phyloP scores from a whole-genome alignment of 1,140 invertebrate genomes.

The Ylistrum balloti region DNA sequence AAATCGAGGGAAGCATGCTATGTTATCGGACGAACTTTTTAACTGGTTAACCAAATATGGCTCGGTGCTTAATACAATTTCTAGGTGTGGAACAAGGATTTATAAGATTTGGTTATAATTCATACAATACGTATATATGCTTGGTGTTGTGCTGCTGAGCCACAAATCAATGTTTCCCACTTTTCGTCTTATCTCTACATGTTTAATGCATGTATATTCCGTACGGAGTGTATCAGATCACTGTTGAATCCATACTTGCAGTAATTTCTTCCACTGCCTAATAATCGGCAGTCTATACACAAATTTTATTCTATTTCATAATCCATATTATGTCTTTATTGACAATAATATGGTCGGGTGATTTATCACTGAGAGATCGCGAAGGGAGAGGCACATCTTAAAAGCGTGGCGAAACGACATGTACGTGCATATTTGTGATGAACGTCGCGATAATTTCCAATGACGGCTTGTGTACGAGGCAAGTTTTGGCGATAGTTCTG shows the following conservation, averaged over 20 bases:
- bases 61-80: not conserved
- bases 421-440: conserved; percentile 15
- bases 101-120: not conserved
- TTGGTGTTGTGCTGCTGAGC: not conserved
- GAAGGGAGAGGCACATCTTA: not conserved
- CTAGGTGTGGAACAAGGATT: not conserved
- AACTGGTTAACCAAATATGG: conserved; percentile 25
- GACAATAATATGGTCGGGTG: not conserved
- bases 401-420: not conserved
- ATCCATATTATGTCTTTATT: conserved; percentile 24
- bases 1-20: not conserved
- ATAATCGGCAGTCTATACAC: not conserved
- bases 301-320: conserved; percentile 4
- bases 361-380: not conserved
- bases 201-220: conserved; percentile 35
- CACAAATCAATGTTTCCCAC: not conserved
- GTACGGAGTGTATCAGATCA: not conserved
- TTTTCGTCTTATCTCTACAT: conserved; percentile 14
- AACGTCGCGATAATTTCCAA: not conserved
- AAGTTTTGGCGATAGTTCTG: not conserved
- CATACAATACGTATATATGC: not conserved
- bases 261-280: not conserved
- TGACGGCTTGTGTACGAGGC: not conserved
- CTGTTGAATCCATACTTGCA: not conserved
- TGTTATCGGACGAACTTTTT: not conserved